Evolutionary conservation across 2,888 invertebrate genomes (phyloP).

Genomic region (Exocentrus adspersus): DNA sequence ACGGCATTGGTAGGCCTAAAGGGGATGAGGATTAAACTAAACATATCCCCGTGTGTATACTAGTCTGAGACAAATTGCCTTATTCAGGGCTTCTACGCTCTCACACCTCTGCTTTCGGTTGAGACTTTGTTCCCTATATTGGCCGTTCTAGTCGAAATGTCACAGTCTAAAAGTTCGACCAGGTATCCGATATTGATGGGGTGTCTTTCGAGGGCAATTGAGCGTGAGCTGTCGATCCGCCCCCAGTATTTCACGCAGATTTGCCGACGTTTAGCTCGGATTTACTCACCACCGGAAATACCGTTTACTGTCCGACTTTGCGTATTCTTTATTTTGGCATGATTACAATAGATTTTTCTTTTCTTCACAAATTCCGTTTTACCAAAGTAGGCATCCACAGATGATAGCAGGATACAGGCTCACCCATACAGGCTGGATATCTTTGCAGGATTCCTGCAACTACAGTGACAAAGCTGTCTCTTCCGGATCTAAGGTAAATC

Average conservation of each 20-base stretch:
- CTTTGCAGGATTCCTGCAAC: too few species aligned
- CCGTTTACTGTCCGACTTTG: slow-evolving; percentile 45
- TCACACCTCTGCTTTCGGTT: slow-evolving; percentile 51
- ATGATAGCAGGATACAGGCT: too few species aligned
- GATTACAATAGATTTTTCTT: slow-evolving; percentile 15
- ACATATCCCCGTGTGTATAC: slow-evolving; percentile 47
- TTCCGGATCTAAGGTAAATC: too few species aligned
- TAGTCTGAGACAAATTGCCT: slow-evolving; percentile 57
- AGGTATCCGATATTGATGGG: slow-evolving; percentile 46
- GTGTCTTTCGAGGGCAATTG: slow-evolving; percentile 59
- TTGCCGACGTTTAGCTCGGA: slow-evolving; percentile 59
- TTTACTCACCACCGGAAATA: slow-evolving; percentile 55
- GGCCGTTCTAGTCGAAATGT: slow-evolving; percentile 9
- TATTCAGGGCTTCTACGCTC: slow-evolving; percentile 55
- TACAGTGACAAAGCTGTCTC: too few species aligned
- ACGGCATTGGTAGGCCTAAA: slow-evolving; percentile 42
- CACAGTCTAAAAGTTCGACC: slow-evolving; percentile 41
- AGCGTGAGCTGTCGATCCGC: slow-evolving; percentile 59
- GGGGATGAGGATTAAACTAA: slow-evolving; percentile 49
- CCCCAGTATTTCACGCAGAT: slow-evolving; percentile 63
- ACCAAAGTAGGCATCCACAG: too few species aligned
- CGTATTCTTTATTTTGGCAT: slow-evolving; percentile 30
- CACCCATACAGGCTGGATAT: too few species aligned
- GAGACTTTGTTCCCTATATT: slow-evolving; percentile 20
- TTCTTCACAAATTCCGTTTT: background rate